Conservation (phyloP, 2,113 vertebrate genomes). For the Megalops atlanticus region DNA sequence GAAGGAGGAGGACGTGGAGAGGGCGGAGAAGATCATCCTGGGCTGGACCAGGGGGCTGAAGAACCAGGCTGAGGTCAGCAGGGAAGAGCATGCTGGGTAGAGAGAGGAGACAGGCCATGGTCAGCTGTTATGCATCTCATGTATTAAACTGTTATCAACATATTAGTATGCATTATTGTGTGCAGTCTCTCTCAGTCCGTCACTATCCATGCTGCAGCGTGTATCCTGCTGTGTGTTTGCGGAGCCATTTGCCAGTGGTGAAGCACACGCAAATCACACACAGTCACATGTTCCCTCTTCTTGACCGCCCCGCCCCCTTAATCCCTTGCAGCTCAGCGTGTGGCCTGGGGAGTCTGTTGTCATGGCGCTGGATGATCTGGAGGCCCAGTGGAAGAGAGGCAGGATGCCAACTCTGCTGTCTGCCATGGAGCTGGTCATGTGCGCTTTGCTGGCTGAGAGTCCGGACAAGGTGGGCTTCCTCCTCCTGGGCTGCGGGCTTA, state of each 20-base stretch:
- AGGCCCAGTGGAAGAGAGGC: slow-evolving; percentile 70
- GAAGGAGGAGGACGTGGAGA: slow-evolving; percentile 53
- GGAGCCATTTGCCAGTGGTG: no score
- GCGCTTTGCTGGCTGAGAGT: slow-evolving; percentile 63
- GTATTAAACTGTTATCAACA: no score
- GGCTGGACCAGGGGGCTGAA: slow-evolving; percentile 68
- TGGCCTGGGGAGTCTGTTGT: slow-evolving; percentile 70
- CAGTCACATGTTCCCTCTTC: no score
- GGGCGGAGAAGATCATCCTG: slow-evolving; percentile 57
- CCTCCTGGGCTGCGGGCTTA: not conserved
- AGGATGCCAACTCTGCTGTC: slow-evolving; percentile 59
- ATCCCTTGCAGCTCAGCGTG: slow-evolving; percentile 65
- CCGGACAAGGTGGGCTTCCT: slow-evolving; percentile 63
- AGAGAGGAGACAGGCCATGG: not conserved
- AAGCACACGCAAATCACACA: no score
- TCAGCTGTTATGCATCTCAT: no score
- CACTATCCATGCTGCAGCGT: no score
- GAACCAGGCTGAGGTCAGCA: slow-evolving; percentile 70
- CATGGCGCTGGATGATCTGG: slow-evolving; percentile 65
- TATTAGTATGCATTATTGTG: no score
- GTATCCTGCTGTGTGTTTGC: no score
- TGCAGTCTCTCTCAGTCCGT: no score
- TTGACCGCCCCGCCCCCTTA: not conserved
- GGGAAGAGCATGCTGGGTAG: not conserved
- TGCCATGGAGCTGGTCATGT: slow-evolving; percentile 73